A percentile compares a stretch with the other conserved stretches of the same genome.
Evolutionary conservation across 1,140 invertebrate genomes (phyloP).

Genomic region (Heliothis virescens): DNA sequence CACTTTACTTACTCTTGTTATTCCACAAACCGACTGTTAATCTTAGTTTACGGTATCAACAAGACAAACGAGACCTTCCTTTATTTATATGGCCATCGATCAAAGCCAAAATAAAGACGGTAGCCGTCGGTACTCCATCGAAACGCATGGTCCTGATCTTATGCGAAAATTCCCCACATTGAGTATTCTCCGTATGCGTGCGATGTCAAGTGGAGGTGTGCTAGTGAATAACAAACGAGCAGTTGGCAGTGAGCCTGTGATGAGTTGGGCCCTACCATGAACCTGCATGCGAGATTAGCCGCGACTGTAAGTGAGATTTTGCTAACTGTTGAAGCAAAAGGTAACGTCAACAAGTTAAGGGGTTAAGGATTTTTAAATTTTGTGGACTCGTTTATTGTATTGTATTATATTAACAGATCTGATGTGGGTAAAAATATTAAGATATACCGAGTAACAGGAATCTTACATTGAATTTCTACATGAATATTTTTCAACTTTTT

Average conservation of each 20-base stretch:
- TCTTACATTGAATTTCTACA: too few species aligned
- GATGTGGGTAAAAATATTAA: background rate
- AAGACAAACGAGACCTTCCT: conserved; percentile 32
- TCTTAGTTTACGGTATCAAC: conserved; percentile 18
- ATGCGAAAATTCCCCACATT: conserved; percentile 80
- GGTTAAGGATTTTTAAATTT: background rate
- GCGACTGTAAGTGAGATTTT: conserved; percentile 4
- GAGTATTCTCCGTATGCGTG: conserved; percentile 75
- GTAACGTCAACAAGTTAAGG: background rate
- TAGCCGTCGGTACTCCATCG: conserved; percentile 44
- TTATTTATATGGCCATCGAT: conserved; percentile 41
- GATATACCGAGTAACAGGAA: too few species aligned
- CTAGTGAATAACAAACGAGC: conserved; percentile 81
- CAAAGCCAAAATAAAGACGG: conserved; percentile 52
- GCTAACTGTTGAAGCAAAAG: conserved; percentile 1
- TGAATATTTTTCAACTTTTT: too few species aligned
- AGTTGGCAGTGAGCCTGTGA: conserved; percentile 73
- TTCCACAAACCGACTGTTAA: conserved; percentile 26
- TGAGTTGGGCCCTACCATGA: conserved; percentile 49
- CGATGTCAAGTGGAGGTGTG: conserved; percentile 63
- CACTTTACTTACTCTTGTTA: background rate
- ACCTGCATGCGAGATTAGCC: conserved; percentile 31
- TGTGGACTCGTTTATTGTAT: background rate
- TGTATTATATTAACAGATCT: background rate
- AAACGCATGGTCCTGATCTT: conserved; percentile 50